phyloP scores from a whole-genome alignment of 1,140 invertebrate species.

The Drosophila nigromelanica region DNA sequence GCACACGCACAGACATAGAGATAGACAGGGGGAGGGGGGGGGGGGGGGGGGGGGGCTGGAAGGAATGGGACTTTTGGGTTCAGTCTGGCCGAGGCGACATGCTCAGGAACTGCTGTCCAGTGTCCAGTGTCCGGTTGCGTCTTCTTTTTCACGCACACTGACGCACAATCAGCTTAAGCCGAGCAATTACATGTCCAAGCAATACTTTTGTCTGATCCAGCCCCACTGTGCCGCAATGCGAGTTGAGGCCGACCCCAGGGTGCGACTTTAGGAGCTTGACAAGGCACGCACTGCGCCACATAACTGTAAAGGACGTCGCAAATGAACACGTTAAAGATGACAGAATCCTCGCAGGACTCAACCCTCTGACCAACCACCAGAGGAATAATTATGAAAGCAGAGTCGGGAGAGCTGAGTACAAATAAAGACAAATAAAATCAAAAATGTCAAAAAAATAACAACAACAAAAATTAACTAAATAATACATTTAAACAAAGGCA shows the following conservation, averaged over 20 bases:
- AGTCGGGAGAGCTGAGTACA: too few relatives aligned
- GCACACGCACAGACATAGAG: neutral
- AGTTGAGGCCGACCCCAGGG: neutral
- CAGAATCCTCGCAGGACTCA: slow-evolving; percentile 53
- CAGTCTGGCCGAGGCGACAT: slow-evolving; percentile 1
- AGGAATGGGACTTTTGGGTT: neutral
- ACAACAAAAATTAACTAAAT: too few relatives aligned
- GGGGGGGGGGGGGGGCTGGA: too few relatives aligned
- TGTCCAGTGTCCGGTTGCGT: neutral
- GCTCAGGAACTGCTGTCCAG: neutral
- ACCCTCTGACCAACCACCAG: slow-evolving; percentile 9
- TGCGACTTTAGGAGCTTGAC: slow-evolving; percentile 8
- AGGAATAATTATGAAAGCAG: neutral
- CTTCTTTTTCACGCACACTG: slow-evolving; percentile 3
- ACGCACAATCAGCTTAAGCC: neutral
- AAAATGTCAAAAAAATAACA: too few relatives aligned
- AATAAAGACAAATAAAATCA: too few relatives aligned
- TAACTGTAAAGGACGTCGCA: slow-evolving; percentile 51
- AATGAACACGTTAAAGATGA: slow-evolving; percentile 76
- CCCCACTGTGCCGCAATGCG: slow-evolving; percentile 10
- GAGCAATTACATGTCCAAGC: neutral
- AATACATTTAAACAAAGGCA: too few relatives aligned
- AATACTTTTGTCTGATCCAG: neutral
- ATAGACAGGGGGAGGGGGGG: too few relatives aligned
- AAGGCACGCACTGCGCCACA: slow-evolving; percentile 21